Evolutionary conservation across 1,140 invertebrate genomes (phyloP).

Genomic region (Brachionus sp.): DNA sequence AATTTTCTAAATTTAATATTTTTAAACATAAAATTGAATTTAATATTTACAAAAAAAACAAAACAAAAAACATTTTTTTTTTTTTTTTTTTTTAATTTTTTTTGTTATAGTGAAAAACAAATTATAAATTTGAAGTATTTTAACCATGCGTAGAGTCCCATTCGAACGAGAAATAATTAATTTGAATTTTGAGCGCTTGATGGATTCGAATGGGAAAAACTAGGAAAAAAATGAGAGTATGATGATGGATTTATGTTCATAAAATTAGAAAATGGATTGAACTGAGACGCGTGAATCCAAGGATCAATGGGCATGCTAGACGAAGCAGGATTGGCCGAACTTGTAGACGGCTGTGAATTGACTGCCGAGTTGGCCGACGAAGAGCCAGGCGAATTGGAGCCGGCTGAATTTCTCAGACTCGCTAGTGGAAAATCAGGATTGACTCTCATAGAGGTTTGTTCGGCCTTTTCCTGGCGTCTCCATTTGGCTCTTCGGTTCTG

Average conservation of each 20-base stretch:
- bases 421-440: slow-evolving; percentile 43
- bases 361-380: neutral
- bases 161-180: neutral
- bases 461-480: slow-evolving; percentile 46
- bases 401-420: slow-evolving; percentile 6
- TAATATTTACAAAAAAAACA: neutral
- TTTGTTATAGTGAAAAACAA: neutral
- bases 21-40: too few species aligned
- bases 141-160: neutral
- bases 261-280: slow-evolving; percentile 36
- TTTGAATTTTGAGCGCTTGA: neutral
- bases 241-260: slow-evolving; percentile 26
- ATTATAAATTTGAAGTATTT: neutral
- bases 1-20: too few species aligned
- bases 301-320: neutral
- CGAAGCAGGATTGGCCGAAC: neutral
- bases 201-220: slow-evolving; percentile 1
- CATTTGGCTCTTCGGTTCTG: slow-evolving; percentile 46
- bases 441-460: slow-evolving; percentile 17
- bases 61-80: too few species aligned
- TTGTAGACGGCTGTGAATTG: neutral
- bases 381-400: neutral
- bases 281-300: slow-evolving; percentile 3
- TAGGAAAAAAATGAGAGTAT: slow-evolving; percentile 29
- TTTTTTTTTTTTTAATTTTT: neutral